These are phyloP conservation scores for Coptotermes formosanus DNA, from an alignment of 1,140 invertebrate species.

Conservation along the genomic window DNA sequence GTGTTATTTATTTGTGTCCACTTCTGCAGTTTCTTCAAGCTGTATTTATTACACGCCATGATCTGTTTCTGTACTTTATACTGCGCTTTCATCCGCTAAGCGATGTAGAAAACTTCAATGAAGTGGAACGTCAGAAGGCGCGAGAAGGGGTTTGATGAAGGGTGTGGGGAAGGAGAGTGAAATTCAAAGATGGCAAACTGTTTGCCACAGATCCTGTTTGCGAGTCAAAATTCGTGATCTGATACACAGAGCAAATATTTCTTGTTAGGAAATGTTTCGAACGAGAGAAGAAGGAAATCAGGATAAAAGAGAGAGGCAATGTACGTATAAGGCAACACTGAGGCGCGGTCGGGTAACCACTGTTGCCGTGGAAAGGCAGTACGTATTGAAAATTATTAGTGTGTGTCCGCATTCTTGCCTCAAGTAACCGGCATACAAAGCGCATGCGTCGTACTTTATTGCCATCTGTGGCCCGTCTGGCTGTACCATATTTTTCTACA, in stretches of 20 bases:
- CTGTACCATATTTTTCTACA: no score
- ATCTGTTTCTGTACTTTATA: slow-evolving; percentile 1
- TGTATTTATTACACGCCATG: neutral
- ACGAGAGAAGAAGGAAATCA: neutral
- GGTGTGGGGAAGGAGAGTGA: neutral
- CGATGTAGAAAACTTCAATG: neutral
- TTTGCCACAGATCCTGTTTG: neutral
- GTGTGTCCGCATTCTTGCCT: no score
- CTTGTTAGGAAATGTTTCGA: neutral
- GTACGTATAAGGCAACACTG: no score
- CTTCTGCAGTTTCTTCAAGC: neutral
- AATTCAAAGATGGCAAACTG: neutral
- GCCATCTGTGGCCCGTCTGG: no score
- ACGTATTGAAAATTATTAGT: no score
- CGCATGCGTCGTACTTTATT: no score
- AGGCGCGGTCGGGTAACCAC: no score
- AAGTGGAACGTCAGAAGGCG: neutral
- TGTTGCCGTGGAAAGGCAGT: no score
- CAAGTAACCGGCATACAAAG: no score
- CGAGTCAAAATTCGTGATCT: neutral
- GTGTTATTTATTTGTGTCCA: neutral
- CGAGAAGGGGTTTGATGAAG: neutral
- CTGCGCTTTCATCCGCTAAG: neutral
- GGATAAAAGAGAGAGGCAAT: no score
- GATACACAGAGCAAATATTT: neutral